Conservation (phyloP, 2,113 vertebrate species). For the Collichthys lucidus region DNA sequence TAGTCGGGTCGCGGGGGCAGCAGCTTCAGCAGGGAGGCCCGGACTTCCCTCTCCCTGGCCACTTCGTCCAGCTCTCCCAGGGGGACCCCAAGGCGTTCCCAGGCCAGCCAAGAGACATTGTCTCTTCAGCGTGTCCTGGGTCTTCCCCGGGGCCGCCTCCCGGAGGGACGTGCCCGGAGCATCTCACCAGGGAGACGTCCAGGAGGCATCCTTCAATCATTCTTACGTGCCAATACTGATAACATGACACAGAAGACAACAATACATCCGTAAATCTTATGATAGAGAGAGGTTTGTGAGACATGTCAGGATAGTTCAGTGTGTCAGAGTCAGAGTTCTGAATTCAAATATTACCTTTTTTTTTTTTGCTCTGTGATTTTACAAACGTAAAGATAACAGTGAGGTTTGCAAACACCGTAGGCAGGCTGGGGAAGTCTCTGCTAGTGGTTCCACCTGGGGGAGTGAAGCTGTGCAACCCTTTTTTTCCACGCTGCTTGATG, state of each 20-base stretch:
- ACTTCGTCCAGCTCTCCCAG: too few species aligned
- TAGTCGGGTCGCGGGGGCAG: too few species aligned
- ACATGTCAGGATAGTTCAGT: background rate
- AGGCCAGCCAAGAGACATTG: too few species aligned
- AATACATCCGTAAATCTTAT: background rate
- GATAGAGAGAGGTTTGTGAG: background rate
- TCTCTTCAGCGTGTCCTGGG: too few species aligned
- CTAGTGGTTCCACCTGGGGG: constrained; percentile 34
- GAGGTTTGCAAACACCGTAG: background rate
- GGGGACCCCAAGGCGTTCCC: too few species aligned
- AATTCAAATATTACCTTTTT: background rate
- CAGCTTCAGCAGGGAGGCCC: too few species aligned
- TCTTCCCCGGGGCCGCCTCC: too few species aligned
- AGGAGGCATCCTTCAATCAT: too few species aligned
- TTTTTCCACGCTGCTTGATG: constrained; percentile 47
- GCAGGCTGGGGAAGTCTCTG: constrained; percentile 55
- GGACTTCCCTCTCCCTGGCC: too few species aligned
- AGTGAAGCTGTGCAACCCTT: constrained; percentile 39
- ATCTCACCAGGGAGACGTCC: too few species aligned
- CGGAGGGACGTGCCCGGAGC: too few species aligned
- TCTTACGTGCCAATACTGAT: background rate
- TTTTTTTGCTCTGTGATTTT: background rate
- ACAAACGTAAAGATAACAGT: background rate
- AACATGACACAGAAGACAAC: background rate
- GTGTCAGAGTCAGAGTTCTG: background rate